Percentiles rank a stretch among this genome's conserved stretches.
phyloP scores from a whole-genome alignment of 2,797 vertebrate species.

The Rhabdophis nuchalis region DNA sequence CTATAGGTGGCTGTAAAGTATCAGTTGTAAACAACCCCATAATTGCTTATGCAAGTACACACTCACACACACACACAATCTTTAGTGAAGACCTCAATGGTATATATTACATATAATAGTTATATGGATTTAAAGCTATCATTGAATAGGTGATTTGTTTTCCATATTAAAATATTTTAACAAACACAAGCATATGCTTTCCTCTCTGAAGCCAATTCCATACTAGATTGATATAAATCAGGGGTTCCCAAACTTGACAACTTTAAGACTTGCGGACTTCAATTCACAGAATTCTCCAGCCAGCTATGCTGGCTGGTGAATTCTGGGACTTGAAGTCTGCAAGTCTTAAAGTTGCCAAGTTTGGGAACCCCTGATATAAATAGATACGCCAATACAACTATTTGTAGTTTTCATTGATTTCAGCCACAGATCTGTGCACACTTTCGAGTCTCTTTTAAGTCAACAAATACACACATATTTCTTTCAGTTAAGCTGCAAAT shows the following conservation, averaged over 20 bases:
- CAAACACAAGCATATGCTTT: not conserved
- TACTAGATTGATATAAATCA: not conserved
- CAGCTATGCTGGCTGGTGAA: too few species aligned
- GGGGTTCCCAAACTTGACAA: too few species aligned
- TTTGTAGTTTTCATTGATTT: not conserved
- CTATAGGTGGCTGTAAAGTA: not conserved
- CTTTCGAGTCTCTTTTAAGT: not conserved
- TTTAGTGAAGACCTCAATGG: not conserved
- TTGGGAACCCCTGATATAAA: too few species aligned
- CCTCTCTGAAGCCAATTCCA: not conserved
- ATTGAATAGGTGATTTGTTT: not conserved
- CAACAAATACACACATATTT: not conserved
- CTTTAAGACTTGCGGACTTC: too few species aligned
- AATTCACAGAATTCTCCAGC: too few species aligned
- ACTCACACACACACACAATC: too few species aligned
- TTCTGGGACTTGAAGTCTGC: too few species aligned
- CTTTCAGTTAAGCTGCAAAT: not conserved
- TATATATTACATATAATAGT: not conserved
- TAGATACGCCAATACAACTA: not conserved
- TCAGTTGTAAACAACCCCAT: not conserved
- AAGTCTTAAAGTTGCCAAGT: too few species aligned
- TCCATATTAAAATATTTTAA: not conserved
- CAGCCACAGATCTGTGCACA: not conserved
- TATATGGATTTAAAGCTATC: not conserved
- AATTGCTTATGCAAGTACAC: not conserved